Percentiles rank a stretch among this genome's conserved stretches.
Evolutionary conservation across 2,888 invertebrate species (phyloP).

Genomic region (Acronicta alni): DNA sequence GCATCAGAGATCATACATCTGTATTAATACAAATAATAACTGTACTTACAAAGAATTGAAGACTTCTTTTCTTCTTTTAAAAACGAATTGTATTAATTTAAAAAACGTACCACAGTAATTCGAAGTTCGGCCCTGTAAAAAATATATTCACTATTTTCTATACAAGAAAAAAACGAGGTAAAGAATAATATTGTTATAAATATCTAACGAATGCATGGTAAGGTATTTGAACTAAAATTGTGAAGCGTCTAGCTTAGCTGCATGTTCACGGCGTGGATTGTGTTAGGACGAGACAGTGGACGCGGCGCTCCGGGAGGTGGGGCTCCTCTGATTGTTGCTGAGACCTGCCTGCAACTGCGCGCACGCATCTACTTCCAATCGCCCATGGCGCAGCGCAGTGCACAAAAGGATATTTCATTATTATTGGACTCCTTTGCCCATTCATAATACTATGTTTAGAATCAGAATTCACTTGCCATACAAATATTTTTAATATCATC

Average conservation of each 20-base stretch:
- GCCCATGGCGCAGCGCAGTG: constrained; percentile 16
- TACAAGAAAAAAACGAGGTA: not conserved
- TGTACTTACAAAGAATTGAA: too few relatives aligned
- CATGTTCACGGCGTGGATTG: constrained; percentile 68
- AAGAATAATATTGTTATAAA: not conserved
- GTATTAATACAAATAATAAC: not conserved
- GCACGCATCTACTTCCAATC: constrained; percentile 18
- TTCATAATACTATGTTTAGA: constrained; percentile 14
- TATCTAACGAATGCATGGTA: constrained; percentile 42
- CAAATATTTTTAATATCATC: constrained; percentile 41
- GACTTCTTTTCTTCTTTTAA: too few relatives aligned
- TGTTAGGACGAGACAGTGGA: constrained; percentile 97
- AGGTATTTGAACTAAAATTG: constrained; percentile 10
- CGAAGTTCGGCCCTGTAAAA: constrained; percentile 33
- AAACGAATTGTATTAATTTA: not conserved
- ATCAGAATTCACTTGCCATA: constrained; percentile 32
- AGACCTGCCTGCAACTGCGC: constrained; percentile 26
- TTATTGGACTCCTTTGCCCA: constrained; percentile 15
- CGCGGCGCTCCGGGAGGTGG: constrained; percentile 97
- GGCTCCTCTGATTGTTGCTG: constrained; percentile 91
- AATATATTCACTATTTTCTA: not conserved
- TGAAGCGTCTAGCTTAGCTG: constrained; percentile 52
- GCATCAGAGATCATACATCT: not conserved
- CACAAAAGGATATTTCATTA: constrained; percentile 6
- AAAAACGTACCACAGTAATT: constrained; percentile 12